Evolutionary conservation across 2,113 vertebrate genomes (phyloP).

Genomic region (Edolisoma coerulescens): DNA sequence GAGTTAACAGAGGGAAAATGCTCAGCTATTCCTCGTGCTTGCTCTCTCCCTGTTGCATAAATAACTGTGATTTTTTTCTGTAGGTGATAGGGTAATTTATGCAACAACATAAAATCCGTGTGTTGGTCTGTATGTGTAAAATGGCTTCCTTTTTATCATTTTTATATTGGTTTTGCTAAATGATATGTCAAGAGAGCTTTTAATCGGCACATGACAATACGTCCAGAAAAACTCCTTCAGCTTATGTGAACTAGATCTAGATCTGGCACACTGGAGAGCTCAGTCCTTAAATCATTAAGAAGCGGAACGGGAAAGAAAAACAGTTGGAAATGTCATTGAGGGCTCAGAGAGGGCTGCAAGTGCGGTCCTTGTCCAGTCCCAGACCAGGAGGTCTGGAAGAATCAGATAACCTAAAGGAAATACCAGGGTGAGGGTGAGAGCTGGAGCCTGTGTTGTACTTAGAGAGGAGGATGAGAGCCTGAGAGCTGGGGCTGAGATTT

Average conservation of each 20-base stretch:
- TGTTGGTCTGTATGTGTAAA: neutral
- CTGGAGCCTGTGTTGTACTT: neutral
- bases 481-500: neutral
- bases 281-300: neutral
- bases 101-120: neutral
- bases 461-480: neutral
- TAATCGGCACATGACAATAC: neutral
- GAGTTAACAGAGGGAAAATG: constrained; percentile 7
- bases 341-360: neutral
- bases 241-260: neutral
- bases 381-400: neutral
- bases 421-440: neutral
- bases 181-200: neutral
- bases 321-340: neutral
- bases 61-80: neutral
- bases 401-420: neutral
- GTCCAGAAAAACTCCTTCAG: neutral
- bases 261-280: neutral
- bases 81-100: neutral
- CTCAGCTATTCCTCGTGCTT: neutral
- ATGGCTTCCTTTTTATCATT: neutral
- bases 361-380: neutral
- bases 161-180: constrained; percentile 12
- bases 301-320: neutral
- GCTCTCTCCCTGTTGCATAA: neutral